phyloP scores from a whole-genome alignment of 2,797 vertebrate species.

The Phylloscopus collybita region DNA sequence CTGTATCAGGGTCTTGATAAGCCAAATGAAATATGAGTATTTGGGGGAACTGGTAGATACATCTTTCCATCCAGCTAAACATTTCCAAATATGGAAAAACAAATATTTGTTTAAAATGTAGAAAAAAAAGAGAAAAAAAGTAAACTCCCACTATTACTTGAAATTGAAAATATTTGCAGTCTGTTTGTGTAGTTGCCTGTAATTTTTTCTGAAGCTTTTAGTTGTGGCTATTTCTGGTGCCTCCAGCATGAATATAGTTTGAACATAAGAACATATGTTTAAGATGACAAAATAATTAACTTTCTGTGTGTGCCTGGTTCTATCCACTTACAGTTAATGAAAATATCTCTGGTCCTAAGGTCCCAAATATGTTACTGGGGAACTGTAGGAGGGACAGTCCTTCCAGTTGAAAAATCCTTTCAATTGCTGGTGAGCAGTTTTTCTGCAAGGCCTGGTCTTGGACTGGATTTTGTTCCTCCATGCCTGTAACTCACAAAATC shows the following conservation, averaged over 20 bases:
- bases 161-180: conserved; percentile 29
- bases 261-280: neutral
- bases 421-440: neutral
- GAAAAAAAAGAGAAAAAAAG: neutral
- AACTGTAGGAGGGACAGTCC: neutral
- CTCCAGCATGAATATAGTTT: neutral
- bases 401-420: neutral
- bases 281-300: neutral
- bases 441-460: neutral
- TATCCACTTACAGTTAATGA: neutral
- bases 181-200: neutral
- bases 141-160: neutral
- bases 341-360: neutral
- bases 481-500: neutral
- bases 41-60: neutral
- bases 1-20: neutral
- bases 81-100: neutral
- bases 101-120: neutral
- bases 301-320: neutral
- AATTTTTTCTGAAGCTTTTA: neutral
- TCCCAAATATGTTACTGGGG: neutral
- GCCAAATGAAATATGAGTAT: conserved; percentile 29
- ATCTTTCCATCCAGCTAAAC: neutral
- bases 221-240: conserved; percentile 6
- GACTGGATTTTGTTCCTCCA: neutral